Evolutionary conservation across 2,797 vertebrate species (phyloP).

Genomic region (Falco concolor): DNA sequence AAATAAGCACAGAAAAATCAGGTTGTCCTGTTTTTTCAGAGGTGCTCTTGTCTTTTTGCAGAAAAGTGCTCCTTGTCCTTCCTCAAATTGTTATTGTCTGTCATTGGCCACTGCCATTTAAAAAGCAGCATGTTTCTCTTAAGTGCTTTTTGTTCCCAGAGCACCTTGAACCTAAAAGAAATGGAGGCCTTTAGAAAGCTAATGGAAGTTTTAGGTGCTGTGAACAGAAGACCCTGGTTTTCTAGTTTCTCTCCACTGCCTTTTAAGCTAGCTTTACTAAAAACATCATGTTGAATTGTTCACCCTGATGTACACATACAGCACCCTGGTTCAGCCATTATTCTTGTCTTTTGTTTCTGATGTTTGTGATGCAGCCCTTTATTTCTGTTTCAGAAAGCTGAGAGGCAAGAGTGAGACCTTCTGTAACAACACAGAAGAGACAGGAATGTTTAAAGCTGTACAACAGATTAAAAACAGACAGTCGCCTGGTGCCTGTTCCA

Average conservation of each 20-base stretch:
- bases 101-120: not conserved
- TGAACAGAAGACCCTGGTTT: not conserved
- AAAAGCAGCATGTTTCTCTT: constrained; percentile 18
- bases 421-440: constrained; percentile 19
- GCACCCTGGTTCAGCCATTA: not conserved
- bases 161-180: constrained; percentile 27
- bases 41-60: constrained; percentile 2
- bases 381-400: constrained; percentile 35
- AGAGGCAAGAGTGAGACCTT: not conserved
- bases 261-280: not conserved
- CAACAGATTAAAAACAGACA: not conserved
- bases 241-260: not conserved
- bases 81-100: constrained; percentile 1
- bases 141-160: constrained; percentile 34
- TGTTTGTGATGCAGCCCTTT: not conserved
- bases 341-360: not conserved
- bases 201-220: constrained; percentile 34
- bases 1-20: constrained; percentile 36
- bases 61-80: constrained; percentile 3
- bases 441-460: constrained; percentile 2
- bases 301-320: not conserved
- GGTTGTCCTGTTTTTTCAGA: not conserved
- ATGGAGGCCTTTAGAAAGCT: constrained; percentile 17
- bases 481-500: constrained; percentile 7
- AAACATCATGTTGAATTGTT: not conserved